Evolutionary conservation across 2,888 invertebrate genomes (phyloP).

Genomic region (Pseudococcus jackbeardsleyi): DNA sequence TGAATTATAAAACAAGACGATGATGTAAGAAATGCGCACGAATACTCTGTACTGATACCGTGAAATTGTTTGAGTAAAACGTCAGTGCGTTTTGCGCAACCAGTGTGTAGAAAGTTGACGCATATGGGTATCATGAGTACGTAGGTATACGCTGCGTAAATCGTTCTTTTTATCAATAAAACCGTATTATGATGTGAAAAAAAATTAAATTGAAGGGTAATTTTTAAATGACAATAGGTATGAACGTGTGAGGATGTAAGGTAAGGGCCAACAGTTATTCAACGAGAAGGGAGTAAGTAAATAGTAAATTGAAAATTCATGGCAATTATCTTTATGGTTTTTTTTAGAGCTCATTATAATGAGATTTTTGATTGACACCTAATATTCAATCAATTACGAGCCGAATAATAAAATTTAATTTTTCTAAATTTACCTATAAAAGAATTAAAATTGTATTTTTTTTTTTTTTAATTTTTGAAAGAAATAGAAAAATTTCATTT

Average conservation of each 20-base stretch:
- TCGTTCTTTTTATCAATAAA: background rate
- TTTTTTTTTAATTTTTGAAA: too few relatives aligned
- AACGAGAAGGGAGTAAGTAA: too few relatives aligned
- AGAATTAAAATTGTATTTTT: too few relatives aligned
- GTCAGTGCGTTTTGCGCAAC: constrained; percentile 13
- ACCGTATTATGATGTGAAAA: background rate
- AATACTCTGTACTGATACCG: constrained; percentile 24
- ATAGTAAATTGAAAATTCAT: too few relatives aligned
- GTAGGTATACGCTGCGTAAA: background rate
- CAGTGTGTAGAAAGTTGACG: constrained; percentile 22
- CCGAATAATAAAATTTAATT: too few relatives aligned
- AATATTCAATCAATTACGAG: too few relatives aligned
- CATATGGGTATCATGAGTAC: background rate
- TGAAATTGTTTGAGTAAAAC: constrained; percentile 16
- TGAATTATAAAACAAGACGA: constrained; percentile 24
- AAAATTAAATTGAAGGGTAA: background rate
- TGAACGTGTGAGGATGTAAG: background rate
- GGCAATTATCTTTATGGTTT: too few relatives aligned
- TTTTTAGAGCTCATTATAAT: too few relatives aligned
- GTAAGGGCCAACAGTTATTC: background rate
- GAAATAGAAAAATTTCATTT: too few relatives aligned
- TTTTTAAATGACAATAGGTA: too few relatives aligned
- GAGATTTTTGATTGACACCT: too few relatives aligned
- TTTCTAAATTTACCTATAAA: too few relatives aligned
- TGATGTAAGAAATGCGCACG: constrained; percentile 5